Evolutionary conservation across 1,140 invertebrate species (phyloP).

Genomic region (Euura saliciscinereae): DNA sequence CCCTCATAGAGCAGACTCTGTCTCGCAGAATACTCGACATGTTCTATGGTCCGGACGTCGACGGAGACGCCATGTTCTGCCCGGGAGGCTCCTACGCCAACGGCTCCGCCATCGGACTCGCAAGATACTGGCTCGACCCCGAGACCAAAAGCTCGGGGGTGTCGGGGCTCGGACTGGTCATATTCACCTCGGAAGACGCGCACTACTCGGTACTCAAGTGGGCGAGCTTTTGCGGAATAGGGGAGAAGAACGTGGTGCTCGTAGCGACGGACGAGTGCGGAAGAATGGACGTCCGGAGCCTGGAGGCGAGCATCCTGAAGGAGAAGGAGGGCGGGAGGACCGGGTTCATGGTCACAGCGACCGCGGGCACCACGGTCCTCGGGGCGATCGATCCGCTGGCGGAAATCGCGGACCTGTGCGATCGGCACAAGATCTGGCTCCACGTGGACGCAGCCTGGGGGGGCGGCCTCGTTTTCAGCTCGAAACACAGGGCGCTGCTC

Average conservation of each 20-base stretch:
- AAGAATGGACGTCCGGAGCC: slow-evolving; percentile 62
- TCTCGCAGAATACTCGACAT: slow-evolving; percentile 62
- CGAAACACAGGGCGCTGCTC: slow-evolving; percentile 61
- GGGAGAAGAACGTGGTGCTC: slow-evolving; percentile 49
- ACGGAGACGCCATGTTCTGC: slow-evolving; percentile 72
- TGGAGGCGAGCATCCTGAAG: slow-evolving; percentile 60
- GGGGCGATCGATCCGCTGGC: slow-evolving; percentile 71
- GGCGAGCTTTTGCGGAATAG: slow-evolving; percentile 58
- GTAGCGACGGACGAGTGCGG: slow-evolving; percentile 57
- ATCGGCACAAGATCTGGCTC: slow-evolving; percentile 69
- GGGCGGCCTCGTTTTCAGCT: slow-evolving; percentile 68
- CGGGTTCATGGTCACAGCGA: slow-evolving; percentile 69
- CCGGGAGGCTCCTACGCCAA: slow-evolving; percentile 80
- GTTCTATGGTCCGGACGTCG: slow-evolving; percentile 40
- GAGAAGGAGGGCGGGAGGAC: slow-evolving; percentile 51
- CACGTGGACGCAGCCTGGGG: slow-evolving; percentile 77
- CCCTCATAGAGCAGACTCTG: slow-evolving; percentile 59
- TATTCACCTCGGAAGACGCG: slow-evolving; percentile 66
- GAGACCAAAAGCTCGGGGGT: slow-evolving; percentile 61
- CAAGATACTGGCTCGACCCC: slow-evolving; percentile 65
- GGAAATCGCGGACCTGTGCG: slow-evolving; percentile 67
- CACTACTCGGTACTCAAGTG: slow-evolving; percentile 74
- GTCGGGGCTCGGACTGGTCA: slow-evolving; percentile 45
- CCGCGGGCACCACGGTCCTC: slow-evolving; percentile 62
- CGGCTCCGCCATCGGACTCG: slow-evolving; percentile 69